phyloP scores from a whole-genome alignment of 2,797 vertebrate genomes.

The Monodelphis domestica region DNA sequence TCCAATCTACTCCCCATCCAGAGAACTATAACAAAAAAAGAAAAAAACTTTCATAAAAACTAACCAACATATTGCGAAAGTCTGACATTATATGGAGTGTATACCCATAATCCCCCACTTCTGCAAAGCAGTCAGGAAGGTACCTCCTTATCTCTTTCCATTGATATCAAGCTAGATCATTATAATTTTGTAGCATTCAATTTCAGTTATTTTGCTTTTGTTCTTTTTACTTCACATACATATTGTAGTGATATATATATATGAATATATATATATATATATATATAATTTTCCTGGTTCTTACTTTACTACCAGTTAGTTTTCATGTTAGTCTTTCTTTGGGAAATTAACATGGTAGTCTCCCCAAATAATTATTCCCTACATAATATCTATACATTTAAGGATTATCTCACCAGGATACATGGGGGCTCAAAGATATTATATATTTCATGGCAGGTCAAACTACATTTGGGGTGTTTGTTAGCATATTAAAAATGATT shows the following conservation, averaged over 20 bases:
- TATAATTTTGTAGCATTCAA: background rate
- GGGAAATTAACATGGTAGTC: too few species aligned
- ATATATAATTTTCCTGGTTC: background rate
- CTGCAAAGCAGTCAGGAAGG: background rate
- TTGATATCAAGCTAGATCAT: background rate
- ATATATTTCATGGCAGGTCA: too few species aligned
- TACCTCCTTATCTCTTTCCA: background rate
- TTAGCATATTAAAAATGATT: too few species aligned
- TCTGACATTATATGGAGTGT: background rate
- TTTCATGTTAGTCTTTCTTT: background rate
- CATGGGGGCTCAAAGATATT: too few species aligned
- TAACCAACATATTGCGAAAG: background rate
- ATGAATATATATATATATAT: too few species aligned
- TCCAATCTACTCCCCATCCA: background rate
- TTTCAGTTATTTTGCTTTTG: background rate
- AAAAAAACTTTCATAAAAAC: background rate
- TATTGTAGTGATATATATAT: background rate
- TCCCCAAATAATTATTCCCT: too few species aligned
- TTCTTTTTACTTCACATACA: background rate
- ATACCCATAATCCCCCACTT: background rate
- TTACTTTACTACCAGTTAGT: background rate
- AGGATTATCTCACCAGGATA: too few species aligned
- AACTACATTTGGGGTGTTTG: too few species aligned
- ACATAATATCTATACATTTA: too few species aligned
- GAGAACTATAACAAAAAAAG: background rate